Evolutionary conservation across 1,140 invertebrate genomes (phyloP).

Genomic region (Phocides pigmalion): DNA sequence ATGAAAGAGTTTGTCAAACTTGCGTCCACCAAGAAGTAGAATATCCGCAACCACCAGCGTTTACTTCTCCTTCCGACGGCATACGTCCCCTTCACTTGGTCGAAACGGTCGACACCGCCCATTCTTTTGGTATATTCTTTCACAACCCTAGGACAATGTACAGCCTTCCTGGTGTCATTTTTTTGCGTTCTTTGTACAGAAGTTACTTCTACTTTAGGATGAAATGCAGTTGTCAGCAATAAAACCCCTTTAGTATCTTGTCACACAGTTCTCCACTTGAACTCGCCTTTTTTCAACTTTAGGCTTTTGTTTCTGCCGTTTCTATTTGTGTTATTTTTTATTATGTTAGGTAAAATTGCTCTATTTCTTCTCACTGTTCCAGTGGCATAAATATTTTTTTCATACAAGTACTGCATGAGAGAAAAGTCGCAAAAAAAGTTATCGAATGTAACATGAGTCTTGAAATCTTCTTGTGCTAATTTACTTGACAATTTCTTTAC

Average conservation of each 20-base stretch:
- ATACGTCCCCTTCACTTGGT: conserved; percentile 44
- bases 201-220: conserved; percentile 44
- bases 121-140: conserved; percentile 50
- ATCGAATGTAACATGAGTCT: conserved; percentile 33
- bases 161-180: conserved; percentile 39
- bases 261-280: conserved; percentile 28
- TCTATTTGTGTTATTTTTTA: no score
- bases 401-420: conserved; percentile 23
- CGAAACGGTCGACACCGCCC: conserved; percentile 49
- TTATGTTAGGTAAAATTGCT: conserved; percentile 15
- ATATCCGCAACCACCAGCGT: conserved; percentile 47
- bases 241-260: conserved; percentile 46
- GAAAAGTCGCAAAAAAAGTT: conserved; percentile 22
- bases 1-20: no score
- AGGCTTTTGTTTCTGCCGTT: no score
- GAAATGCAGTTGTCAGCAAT: conserved; percentile 45
- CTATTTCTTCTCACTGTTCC: conserved; percentile 16
- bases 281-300: conserved; percentile 38
- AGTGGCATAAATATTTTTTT: conserved; percentile 21
- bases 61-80: conserved; percentile 45
- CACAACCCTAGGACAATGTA: conserved; percentile 37
- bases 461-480: conserved; percentile 32
- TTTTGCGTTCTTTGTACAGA: conserved; percentile 45
- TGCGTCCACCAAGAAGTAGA: conserved; percentile 47
- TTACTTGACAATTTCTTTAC: conserved; percentile 34